A percentile compares a stretch with the other conserved stretches of the same genome.
phyloP scores from a whole-genome alignment of 2,113 vertebrate genomes.

The Bubo bubo region DNA sequence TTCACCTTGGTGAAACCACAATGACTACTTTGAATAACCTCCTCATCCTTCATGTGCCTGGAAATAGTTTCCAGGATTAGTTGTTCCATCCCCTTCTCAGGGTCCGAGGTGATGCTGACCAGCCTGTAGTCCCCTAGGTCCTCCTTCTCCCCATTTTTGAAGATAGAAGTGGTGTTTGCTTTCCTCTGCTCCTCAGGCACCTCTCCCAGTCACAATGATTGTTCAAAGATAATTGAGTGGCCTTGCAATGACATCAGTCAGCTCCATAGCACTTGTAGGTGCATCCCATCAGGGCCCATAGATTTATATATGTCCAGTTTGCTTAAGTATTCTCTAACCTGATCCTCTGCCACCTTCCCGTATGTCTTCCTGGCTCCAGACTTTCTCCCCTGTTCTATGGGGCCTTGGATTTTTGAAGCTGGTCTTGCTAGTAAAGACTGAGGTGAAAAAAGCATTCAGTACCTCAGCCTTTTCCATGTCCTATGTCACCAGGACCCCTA shows the following conservation, averaged over 20 bases:
- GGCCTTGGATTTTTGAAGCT: background rate
- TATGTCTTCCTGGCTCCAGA: background rate
- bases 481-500: background rate
- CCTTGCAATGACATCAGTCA: background rate
- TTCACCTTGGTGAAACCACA: background rate
- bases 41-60: background rate
- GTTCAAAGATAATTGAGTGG: background rate
- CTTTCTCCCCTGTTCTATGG: background rate
- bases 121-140: background rate
- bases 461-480: background rate
- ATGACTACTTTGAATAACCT: background rate
- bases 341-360: background rate
- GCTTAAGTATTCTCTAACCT: background rate
- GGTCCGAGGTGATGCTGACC: background rate
- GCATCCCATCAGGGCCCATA: background rate
- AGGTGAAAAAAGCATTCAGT: background rate
- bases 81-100: background rate
- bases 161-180: background rate
- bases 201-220: background rate
- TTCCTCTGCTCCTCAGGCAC: background rate
- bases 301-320: background rate
- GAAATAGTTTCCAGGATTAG: background rate
- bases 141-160: background rate
- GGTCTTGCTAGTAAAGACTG: background rate
- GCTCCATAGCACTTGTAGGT: background rate